Evolutionary conservation across 2,888 invertebrate species (phyloP), one percentile per base, ranked within the genome.

Genomic region (Watsonalla binaria): DNA sequence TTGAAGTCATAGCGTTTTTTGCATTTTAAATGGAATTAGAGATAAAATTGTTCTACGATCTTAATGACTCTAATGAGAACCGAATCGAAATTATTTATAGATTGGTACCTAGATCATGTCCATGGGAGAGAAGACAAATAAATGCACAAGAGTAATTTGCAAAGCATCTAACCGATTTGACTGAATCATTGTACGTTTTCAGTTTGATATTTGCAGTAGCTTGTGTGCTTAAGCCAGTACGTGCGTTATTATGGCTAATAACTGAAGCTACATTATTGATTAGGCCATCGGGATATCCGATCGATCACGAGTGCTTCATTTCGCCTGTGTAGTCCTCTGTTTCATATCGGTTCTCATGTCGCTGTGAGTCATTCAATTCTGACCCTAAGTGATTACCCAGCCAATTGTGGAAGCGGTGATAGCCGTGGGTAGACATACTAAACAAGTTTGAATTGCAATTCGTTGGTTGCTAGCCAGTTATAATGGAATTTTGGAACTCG

Each of bases 281-380:
- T 24, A 24, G 24, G 4, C 42, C 11, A 42, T 5, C 42, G 11
- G 42, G 11, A 11, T 11, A 11, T 42, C 42, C 39, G 9, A 9
- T 8, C 8, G 9, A 8, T 39, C 9, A 9, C 39, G 8, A 6
- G 39, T 9, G 11, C 11, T 7, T 37, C 62, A 63, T 59, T 61
- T 53, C 55, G 62, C 59, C 51, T 61, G 62, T 52, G 60, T 62
- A 60, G 58, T 61, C 62, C 61, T 69, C 67, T 66, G 61, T 54
- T 65, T 54, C 70, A 65, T 66, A 63, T 64, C 56, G 51, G 46
- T 68, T 66, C 74, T 61, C 65, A 68, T 66, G 61, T 42, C 57
- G 51, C 47, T 48, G 57, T 80, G 79, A 79, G 64, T 80, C 78
- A 77, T 68, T 54, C 58, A 68, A 66, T 72, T 57, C 63, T 74